Base-by-base conservation (phyloP, 1,140 invertebrate species). In the Drosophila pachea region DNA sequence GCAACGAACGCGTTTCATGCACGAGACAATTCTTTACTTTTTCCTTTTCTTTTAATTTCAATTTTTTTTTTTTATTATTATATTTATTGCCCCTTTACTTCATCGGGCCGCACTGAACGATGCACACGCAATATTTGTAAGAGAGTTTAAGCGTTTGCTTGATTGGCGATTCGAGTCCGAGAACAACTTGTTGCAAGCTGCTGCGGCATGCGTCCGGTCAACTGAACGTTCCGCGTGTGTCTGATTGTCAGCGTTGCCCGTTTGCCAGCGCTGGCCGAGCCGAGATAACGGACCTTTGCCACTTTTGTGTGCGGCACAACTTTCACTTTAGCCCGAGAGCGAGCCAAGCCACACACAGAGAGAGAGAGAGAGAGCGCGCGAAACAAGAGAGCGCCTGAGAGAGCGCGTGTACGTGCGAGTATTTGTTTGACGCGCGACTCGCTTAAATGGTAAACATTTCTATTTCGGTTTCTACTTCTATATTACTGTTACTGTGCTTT, bases 281-380 rank as follows among this genome's bases (percentile, higher is more conserved):
- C 82, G 86, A 88, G 86, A 88, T 88, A 88, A 88, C 86, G 86
- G 86, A 88, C 86, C 86, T 86, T 86, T 72, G 77, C 82, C 77
- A 79, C 81, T 88, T 86, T 88, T 88, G 74, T 88, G 62, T 68
- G 22, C 22, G 63, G 61, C 69, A 76, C 76, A 88, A 88, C 86
- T 88, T 88, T 88, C 86, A 88, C 86, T 88, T 88, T 88, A 88
- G 76, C 79, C 61, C 68, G 53, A 40, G 66, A 71, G 22, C 22
- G 52, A 63, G 72, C 33, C 32, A 29, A 47, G 50, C 38, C 36
- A 33, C 38, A 56, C 40, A 36, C 53, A 65, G 47, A 36, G 62
- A 48, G 45, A 31, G 45, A 64, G 43, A 74, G 67, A 40, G 47
- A 14, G 45, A 36, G 50, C 52, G 36, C 43, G 54, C 49, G 36